phyloP scores from a whole-genome alignment of 2,113 vertebrate species.

The Elanoides forficatus region DNA sequence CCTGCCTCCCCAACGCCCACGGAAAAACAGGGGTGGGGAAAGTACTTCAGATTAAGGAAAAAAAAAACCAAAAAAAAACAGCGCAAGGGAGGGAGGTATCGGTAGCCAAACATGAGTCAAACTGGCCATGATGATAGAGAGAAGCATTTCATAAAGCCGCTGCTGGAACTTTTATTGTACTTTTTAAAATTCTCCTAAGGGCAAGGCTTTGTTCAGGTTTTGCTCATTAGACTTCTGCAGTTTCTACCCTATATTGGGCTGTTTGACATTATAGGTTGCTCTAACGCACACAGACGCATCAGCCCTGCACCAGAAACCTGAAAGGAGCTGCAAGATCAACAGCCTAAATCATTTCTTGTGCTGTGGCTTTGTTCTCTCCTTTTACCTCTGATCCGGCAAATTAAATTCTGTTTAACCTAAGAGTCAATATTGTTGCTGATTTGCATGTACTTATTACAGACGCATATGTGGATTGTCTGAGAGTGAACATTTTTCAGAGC shows the following conservation, averaged over 20 bases:
- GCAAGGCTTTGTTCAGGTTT: background rate
- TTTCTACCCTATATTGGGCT: background rate
- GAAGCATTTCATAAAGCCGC: background rate
- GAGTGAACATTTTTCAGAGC: background rate
- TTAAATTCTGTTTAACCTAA: conserved; percentile 17
- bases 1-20: background rate
- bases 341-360: background rate
- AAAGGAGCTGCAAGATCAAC: background rate
- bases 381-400: background rate
- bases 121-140: background rate
- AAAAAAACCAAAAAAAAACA: background rate
- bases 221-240: background rate
- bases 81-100: background rate
- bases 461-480: background rate
- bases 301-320: background rate
- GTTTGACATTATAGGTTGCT: background rate
- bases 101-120: background rate
- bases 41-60: background rate
- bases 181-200: background rate
- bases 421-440: background rate
- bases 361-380: conserved; percentile 20
- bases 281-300: background rate
- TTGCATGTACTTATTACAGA: background rate
- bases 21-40: background rate
- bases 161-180: background rate